Conservation (phyloP, 2,888 invertebrate species). For the Seira ritae region DNA sequence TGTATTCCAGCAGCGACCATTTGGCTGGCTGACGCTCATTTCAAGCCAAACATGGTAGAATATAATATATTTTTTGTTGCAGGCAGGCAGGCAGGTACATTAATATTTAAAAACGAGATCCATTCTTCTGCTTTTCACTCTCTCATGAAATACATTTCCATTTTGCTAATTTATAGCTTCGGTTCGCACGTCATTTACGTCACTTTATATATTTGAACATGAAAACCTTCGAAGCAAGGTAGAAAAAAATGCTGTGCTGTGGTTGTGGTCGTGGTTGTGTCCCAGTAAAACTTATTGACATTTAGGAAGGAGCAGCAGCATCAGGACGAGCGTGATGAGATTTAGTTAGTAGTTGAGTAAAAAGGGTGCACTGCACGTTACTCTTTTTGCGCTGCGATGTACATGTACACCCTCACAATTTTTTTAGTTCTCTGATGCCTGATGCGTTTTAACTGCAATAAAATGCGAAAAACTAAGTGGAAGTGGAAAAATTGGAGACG, state of each 20-base stretch:
- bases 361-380: too few species aligned
- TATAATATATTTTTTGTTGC: neutral
- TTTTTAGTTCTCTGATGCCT: too few species aligned
- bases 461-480: neutral
- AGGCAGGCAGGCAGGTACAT: too few species aligned
- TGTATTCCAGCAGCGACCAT: neutral
- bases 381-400: too few species aligned
- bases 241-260: constrained; percentile 20
- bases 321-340: too few species aligned
- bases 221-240: neutral
- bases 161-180: neutral
- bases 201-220: constrained; percentile 31
- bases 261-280: too few species aligned
- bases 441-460: constrained; percentile 18
- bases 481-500: constrained; percentile 21
- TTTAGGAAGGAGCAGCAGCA: neutral
- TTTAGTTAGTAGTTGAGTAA: too few species aligned
- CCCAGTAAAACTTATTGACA: neutral
- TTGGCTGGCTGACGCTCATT: neutral
- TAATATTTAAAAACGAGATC: neutral
- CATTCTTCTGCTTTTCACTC: too few species aligned
- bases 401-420: too few species aligned
- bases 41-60: neutral
- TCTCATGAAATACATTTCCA: neutral
- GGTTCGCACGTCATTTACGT: constrained; percentile 44